phyloP scores from a whole-genome alignment of 2,113 vertebrate genomes.

The Pachycephala philippinensis region DNA sequence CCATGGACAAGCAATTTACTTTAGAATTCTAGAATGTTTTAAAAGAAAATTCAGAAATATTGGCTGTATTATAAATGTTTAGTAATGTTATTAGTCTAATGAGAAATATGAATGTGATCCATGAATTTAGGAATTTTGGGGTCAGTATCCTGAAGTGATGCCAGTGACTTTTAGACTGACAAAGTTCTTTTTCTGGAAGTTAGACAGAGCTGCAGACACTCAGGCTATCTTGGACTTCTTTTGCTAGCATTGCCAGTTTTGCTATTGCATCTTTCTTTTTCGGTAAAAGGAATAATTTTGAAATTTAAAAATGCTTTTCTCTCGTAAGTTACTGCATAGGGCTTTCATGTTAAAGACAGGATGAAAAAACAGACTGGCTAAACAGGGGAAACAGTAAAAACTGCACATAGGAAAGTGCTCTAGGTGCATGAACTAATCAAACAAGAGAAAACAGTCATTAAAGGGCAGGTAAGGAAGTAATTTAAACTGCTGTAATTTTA shows the following conservation, averaged over 20 bases:
- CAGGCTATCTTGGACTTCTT: background rate
- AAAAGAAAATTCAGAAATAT: background rate
- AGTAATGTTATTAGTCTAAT: background rate
- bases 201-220: background rate
- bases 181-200: background rate
- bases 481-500: background rate
- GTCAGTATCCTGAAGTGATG: background rate
- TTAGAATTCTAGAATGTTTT: background rate
- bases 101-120: background rate
- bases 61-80: background rate
- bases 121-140: background rate
- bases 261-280: background rate
- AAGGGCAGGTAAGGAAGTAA: background rate
- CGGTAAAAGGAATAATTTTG: background rate
- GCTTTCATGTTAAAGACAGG: background rate
- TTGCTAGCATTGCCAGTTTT: background rate
- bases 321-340: background rate
- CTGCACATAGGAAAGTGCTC: background rate
- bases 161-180: background rate
- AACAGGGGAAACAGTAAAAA: conserved; percentile 2
- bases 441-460: background rate
- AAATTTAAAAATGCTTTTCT: background rate
- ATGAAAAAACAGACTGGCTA: background rate
- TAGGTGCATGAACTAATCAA: background rate
- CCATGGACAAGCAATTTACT: background rate